A percentile compares a stretch with the other conserved stretches of the same genome.
phyloP scores from a whole-genome alignment of 2,888 invertebrate species.

The Amblyjoppa proteus region DNA sequence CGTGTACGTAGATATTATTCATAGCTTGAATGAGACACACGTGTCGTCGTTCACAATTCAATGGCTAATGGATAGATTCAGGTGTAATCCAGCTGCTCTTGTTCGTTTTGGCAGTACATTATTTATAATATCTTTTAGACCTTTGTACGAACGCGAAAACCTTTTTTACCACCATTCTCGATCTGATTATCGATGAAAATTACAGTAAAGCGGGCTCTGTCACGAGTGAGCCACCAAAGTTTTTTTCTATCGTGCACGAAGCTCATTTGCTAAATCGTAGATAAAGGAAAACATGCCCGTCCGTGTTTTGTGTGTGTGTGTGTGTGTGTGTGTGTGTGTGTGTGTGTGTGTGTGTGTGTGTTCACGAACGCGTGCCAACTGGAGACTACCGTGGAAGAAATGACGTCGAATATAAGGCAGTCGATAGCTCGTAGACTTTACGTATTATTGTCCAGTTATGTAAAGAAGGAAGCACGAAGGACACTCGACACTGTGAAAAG shows the following conservation, averaged over 20 bases:
- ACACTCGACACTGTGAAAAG: constrained; percentile 27
- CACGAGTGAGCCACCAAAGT: background rate
- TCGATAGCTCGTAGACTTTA: constrained; percentile 61
- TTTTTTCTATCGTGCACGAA: background rate
- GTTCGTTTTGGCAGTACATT: constrained; percentile 51
- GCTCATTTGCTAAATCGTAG: background rate
- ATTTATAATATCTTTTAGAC: constrained; percentile 37
- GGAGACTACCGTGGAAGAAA: constrained; percentile 63
- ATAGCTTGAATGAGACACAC: constrained; percentile 43
- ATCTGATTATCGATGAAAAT: constrained; percentile 20
- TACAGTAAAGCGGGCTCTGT: background rate
- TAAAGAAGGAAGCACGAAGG: constrained; percentile 58
- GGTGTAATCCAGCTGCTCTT: constrained; percentile 30
- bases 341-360: background rate
- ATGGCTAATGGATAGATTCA: constrained; percentile 36
- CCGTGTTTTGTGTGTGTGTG: background rate
- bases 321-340: constrained; percentile 11
- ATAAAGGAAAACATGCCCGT: background rate
- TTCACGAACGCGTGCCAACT: constrained; percentile 35
- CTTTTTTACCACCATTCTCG: background rate
- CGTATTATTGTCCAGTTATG: constrained; percentile 60
- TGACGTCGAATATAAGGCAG: constrained; percentile 60
- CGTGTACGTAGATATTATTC: constrained; percentile 56
- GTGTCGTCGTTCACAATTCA: constrained; percentile 11
- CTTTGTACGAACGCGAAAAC: constrained; percentile 53